Conservation (phyloP, 1,140 invertebrate genomes). For the Eumaeus atala region DNA sequence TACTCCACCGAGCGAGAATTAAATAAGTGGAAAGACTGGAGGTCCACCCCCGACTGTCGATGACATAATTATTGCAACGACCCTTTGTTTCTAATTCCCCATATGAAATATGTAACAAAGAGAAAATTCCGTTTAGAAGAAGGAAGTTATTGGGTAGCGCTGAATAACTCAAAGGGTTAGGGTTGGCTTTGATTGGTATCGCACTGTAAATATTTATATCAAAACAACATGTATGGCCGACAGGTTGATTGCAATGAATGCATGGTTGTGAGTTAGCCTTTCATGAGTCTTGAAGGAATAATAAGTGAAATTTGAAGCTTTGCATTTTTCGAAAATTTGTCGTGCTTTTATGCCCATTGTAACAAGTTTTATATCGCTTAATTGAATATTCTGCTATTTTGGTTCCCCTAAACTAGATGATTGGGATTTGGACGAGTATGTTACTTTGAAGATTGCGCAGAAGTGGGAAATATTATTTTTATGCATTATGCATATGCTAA, state of each 20-base stretch:
- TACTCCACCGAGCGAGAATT: no score
- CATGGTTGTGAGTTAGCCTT: no score
- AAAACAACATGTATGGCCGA: not conserved
- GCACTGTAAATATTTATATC: conserved; percentile 37
- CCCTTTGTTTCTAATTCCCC: conserved; percentile 44
- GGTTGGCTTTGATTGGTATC: conserved; percentile 42
- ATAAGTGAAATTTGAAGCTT: not conserved
- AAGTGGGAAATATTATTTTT: no score
- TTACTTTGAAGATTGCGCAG: no score
- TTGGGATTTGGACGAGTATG: no score
- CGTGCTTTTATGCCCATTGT: no score
- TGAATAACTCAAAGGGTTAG: conserved; percentile 51
- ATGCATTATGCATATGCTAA: no score
- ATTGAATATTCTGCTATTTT: no score
- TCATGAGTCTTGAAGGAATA: not conserved
- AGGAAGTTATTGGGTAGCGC: conserved; percentile 34
- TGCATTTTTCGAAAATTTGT: not conserved
- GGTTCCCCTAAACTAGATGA: no score
- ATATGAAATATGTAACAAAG: conserved; percentile 62
- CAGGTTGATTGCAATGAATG: conserved; percentile 5
- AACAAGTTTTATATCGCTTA: no score
- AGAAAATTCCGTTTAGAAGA: conserved; percentile 42
- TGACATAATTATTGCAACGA: conserved; percentile 41
- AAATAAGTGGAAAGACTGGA: not conserved
- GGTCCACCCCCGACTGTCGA: conserved; percentile 11